These are phyloP conservation scores for Tupaia tana DNA, from an alignment of 2,113 vertebrate genomes.

Conservation along the genomic window DNA sequence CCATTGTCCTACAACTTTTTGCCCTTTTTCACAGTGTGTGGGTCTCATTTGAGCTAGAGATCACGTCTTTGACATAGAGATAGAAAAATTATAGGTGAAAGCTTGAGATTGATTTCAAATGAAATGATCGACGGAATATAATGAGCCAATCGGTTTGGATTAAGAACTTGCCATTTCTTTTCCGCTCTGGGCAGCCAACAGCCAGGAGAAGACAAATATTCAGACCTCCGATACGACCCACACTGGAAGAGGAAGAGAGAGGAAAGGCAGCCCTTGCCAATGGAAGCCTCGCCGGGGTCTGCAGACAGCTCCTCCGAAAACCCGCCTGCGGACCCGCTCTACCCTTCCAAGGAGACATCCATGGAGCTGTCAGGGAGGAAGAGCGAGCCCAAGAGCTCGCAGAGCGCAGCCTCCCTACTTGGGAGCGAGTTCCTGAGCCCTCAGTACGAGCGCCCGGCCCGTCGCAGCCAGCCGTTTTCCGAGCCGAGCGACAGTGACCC, in stretches of 20 bases:
- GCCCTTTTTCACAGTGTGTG: neutral
- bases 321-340: constrained; percentile 59
- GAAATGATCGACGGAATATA: constrained; percentile 8
- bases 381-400: constrained; percentile 11
- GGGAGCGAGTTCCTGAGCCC: constrained; percentile 64
- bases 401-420: neutral
- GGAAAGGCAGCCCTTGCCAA: constrained; percentile 12
- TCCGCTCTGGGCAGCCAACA: constrained; percentile 69
- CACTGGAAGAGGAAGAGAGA: constrained; percentile 86
- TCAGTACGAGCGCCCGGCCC: neutral
- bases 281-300: neutral
- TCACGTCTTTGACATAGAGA: neutral
- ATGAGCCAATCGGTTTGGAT: neutral
- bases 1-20: neutral
- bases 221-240: constrained; percentile 87
- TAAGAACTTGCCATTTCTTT: neutral
- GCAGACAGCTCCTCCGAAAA: neutral
- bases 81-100: neutral
- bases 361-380: constrained; percentile 36
- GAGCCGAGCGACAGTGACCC: constrained; percentile 5
- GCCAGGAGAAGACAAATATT: constrained; percentile 82
- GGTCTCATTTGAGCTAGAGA: neutral
- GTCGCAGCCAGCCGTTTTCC: neutral
- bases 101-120: neutral
- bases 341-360: constrained; percentile 53